phyloP scores from a whole-genome alignment of 2,888 invertebrate genomes.

The Venusia cambrica region DNA sequence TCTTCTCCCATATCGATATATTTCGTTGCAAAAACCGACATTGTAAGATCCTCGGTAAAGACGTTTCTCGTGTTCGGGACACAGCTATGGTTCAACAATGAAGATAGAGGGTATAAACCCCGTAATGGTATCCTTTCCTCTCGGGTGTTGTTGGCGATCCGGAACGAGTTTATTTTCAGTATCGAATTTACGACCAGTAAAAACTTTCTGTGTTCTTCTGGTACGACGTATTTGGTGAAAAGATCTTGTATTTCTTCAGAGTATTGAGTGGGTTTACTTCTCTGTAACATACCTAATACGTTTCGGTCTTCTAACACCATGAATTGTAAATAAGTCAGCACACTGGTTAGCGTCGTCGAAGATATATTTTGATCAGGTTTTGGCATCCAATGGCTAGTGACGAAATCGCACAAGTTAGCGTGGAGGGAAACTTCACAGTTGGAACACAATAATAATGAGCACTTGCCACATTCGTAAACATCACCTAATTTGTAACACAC shows the following conservation, averaged over 20 bases:
- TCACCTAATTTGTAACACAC: slow-evolving; percentile 79
- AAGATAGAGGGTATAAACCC: slow-evolving; percentile 84
- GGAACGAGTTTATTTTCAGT: slow-evolving; percentile 85
- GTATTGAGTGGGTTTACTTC: slow-evolving; percentile 43
- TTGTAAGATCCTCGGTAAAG: slow-evolving; percentile 74
- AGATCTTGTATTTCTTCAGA: slow-evolving; percentile 70
- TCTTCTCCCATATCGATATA: slow-evolving; percentile 82
- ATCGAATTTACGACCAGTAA: slow-evolving; percentile 76
- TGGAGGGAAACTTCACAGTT: slow-evolving; percentile 83
- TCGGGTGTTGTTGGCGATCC: slow-evolving; percentile 59
- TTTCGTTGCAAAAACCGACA: slow-evolving; percentile 81
- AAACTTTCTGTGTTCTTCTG: slow-evolving; percentile 71
- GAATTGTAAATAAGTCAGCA: slow-evolving; percentile 52
- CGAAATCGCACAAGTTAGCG: slow-evolving; percentile 81
- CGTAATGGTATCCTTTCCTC: slow-evolving; percentile 66
- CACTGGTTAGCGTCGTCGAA: slow-evolving; percentile 38
- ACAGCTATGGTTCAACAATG: slow-evolving; percentile 86
- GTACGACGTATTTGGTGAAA: slow-evolving; percentile 59
- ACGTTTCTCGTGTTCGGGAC: slow-evolving; percentile 84
- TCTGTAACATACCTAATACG: slow-evolving; percentile 71
- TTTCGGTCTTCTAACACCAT: slow-evolving; percentile 57
- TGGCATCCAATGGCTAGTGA: slow-evolving; percentile 72
- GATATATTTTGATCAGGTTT: slow-evolving; percentile 35
- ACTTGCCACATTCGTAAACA: slow-evolving; percentile 78
- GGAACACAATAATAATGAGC: slow-evolving; percentile 85